phyloP scores from a whole-genome alignment of 2,113 vertebrate genomes.

The Carollia perspicillata region DNA sequence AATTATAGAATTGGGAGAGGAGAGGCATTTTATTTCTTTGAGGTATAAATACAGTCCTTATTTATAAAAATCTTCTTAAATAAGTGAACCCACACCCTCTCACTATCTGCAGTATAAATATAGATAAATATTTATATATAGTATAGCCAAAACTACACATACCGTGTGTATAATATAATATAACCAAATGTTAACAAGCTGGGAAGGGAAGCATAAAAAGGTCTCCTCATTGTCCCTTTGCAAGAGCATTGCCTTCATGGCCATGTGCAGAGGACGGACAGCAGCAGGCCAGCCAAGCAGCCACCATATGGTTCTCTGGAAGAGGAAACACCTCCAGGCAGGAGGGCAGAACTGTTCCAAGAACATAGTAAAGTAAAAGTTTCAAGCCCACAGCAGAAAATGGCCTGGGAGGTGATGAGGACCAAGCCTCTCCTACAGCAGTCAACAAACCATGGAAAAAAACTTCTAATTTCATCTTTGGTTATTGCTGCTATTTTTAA shows the following conservation, averaged over 20 bases:
- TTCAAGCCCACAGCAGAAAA: background rate
- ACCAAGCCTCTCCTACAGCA: background rate
- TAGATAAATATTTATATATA: background rate
- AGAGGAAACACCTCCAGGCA: conserved; percentile 34
- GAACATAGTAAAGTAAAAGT: background rate
- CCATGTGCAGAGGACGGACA: conserved; percentile 2
- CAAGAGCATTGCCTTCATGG: background rate
- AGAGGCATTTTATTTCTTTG: background rate
- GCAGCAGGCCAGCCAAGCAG: conserved; percentile 2
- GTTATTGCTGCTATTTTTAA: background rate
- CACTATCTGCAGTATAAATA: background rate
- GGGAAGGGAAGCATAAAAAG: background rate
- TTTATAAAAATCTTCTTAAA: background rate
- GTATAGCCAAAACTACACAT: background rate
- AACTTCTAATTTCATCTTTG: background rate
- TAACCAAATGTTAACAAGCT: background rate
- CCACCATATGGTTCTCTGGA: conserved; percentile 54
- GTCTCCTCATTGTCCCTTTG: background rate
- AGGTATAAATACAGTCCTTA: background rate
- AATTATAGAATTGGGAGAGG: background rate
- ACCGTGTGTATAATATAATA: background rate
- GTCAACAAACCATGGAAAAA: background rate
- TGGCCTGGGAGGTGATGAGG: background rate
- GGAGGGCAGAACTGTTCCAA: conserved; percentile 32
- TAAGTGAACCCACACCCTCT: background rate